Evolutionary conservation across 2,888 invertebrate species (phyloP), one percentile per base, ranked within the genome.

Genomic region (Drosophila hamatofila): DNA sequence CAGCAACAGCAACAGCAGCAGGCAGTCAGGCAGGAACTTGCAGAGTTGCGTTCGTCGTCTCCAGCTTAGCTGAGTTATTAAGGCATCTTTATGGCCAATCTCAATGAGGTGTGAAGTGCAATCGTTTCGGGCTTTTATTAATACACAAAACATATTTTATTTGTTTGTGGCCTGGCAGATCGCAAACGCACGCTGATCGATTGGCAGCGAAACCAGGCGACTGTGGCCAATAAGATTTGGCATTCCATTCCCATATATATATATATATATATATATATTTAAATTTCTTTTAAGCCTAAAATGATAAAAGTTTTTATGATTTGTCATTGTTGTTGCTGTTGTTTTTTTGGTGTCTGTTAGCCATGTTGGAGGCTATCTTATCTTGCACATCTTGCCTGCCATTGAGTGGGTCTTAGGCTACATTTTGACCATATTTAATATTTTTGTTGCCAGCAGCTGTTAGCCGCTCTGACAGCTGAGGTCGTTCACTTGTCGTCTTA

Each of bases 91-190:
- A 91, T 91, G 81, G 89, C 83, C 87, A 85, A 90, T 91, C 91
- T 90, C 91, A 91, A 90, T 91, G 91, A 91, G 91, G 91, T 91
- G 91, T 91, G 91, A 91, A 91, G 88, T 90, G 90, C 90, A 90
- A 88, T 89, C 90, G 90, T 83, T 88, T 73, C 54, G 74, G 75
- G 83, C 80, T 86, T 89, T 88, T 88, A 90, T 86, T 86, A 85
- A 89, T 89, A 90, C 83, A 79, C 89, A 83, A 81, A 88, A 82
- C 65, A 87, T 87, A 89, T 88, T 82, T 89, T 84, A 82, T 81
- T 80, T 77, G 72, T 51, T 66, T 66, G 54, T 60, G 52, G 21
- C 39, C 42, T 52, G 59, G 39, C 49, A 64, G 78, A 78, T 77
- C 54, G 60, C 49, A n/a, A 54, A 18, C 48, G 49, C 14, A 42